These are phyloP conservation scores for Holacanthella duospinosa DNA, from an alignment of 2,888 invertebrate species.

Conservation along the genomic window DNA sequence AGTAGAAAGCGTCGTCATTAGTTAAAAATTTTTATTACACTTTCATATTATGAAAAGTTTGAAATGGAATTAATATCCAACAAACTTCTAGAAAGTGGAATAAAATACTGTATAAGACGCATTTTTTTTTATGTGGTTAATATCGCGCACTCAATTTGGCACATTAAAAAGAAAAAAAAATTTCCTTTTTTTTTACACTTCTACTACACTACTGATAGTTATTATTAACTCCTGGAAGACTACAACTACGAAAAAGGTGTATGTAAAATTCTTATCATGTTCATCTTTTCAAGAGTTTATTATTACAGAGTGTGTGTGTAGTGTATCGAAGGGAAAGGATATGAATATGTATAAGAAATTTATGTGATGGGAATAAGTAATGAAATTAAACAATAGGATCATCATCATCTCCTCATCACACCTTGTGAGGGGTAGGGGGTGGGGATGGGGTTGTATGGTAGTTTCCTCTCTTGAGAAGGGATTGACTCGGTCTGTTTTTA, in stretches of 20 bases:
- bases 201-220: no score
- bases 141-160: constrained; percentile 2
- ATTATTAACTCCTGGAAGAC: no score
- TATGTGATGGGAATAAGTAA: background rate
- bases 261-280: background rate
- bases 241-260: no score
- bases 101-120: background rate
- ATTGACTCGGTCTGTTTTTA: background rate
- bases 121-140: background rate
- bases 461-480: background rate
- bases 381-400: constrained; percentile 3
- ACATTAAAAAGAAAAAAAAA: background rate
- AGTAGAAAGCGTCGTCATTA: no score
- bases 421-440: background rate
- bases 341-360: background rate
- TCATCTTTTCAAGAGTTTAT: background rate
- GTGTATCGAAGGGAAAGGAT: background rate
- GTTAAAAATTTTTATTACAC: no score
- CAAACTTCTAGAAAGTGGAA: background rate
- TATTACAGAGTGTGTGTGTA: background rate
- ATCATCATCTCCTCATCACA: background rate
- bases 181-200: no score
- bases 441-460: background rate
- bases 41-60: no score
- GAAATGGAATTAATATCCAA: no score